These are phyloP conservation scores for Brachyptera risi DNA, from an alignment of 2,888 invertebrate genomes.

Conservation along the genomic window DNA sequence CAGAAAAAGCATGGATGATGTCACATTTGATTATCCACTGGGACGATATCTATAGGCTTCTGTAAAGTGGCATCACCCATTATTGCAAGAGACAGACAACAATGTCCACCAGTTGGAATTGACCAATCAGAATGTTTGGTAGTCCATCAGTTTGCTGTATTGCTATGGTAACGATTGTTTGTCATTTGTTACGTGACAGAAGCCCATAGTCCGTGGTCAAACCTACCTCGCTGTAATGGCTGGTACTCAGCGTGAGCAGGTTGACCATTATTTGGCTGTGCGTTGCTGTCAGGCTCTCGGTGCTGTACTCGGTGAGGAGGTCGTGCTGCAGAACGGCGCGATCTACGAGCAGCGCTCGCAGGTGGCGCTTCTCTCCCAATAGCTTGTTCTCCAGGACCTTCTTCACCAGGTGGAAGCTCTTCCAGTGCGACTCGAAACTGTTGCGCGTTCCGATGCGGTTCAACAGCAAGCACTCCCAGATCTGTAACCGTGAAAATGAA, in stretches of 20 bases:
- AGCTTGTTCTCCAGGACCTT: conserved; percentile 60
- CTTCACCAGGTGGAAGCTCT: conserved; percentile 60
- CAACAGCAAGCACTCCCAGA: conserved; percentile 61
- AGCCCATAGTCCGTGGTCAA: no score
- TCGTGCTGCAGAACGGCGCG: conserved; percentile 63
- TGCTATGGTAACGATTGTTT: no score
- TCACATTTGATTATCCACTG: no score
- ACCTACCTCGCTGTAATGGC: conserved; percentile 67
- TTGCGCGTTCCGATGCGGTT: conserved; percentile 51
- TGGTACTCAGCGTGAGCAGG: conserved; percentile 58
- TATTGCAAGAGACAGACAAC: no score
- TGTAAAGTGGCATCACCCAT: no score
- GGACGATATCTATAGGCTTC: no score
- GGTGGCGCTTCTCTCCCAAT: conserved; percentile 56
- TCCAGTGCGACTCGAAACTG: conserved; percentile 61
- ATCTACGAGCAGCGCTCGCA: conserved; percentile 61
- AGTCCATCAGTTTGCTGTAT: no score
- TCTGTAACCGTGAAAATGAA: no score
- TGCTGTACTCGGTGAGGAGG: conserved; percentile 45
- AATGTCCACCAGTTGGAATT: no score
- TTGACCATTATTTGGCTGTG: conserved; percentile 59
- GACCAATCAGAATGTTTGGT: no score
- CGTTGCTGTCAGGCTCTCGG: conserved; percentile 53
- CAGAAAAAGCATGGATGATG: no score
- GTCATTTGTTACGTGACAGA: no score